phyloP scores from a whole-genome alignment of 2,113 vertebrate species.

The Galbula dea region DNA sequence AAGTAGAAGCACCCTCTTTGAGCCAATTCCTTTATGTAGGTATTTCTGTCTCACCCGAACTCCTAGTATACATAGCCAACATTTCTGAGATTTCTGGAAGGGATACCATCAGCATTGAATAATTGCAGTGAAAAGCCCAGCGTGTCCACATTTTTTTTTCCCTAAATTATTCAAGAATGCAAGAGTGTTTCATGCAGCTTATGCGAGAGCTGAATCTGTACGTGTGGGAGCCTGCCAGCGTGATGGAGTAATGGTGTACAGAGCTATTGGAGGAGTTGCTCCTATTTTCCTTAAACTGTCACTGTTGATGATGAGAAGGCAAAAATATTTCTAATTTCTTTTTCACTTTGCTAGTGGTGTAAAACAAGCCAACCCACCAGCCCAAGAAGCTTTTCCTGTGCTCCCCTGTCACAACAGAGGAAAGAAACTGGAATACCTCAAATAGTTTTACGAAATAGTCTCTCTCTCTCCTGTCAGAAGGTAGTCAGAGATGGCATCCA shows the following conservation, averaged over 20 bases:
- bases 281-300: neutral
- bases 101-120: neutral
- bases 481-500: conserved; percentile 25
- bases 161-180: conserved; percentile 12
- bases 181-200: neutral
- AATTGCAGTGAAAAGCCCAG: neutral
- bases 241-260: neutral
- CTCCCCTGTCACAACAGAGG: neutral
- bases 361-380: neutral
- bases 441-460: neutral
- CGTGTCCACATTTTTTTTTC: neutral
- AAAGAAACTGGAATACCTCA: neutral
- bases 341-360: neutral
- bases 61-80: neutral
- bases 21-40: neutral
- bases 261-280: neutral
- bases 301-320: neutral
- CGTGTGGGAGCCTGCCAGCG: neutral
- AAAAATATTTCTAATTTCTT: conserved; percentile 15
- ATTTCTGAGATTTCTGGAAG: neutral
- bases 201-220: neutral
- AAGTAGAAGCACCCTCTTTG: neutral
- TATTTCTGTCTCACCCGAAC: neutral
- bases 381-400: neutral
- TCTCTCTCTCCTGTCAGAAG: neutral